Base-by-base conservation (phyloP, 2,113 vertebrate species). In the Nicator chloris region DNA sequence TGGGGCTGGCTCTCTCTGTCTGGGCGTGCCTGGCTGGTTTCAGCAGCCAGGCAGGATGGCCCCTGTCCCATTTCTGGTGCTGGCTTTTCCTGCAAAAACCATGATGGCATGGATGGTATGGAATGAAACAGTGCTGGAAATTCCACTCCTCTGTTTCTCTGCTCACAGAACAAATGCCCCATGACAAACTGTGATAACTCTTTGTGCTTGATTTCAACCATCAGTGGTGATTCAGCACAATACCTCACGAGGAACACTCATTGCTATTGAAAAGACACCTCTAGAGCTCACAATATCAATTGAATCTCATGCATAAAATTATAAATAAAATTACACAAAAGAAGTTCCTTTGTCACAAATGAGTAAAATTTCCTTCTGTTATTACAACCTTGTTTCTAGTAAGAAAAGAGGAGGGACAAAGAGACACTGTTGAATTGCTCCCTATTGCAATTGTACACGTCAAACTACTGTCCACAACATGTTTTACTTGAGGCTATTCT, bases 1-100 rank as follows among this genome's bases (percentile, higher is more conserved):
- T 35, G 24, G 24, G 40, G 23, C 2, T 40, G 17, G 35, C 13
- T 61, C 12, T 9, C n/a, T 49, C 16, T 0, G 0, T 31, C 20
- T 1, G 1, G 20, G 16, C 4, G 3, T n/a, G 18, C 18, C 47
- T 42, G 47, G 31, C 60, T 18, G 49, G 11, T 11, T 24, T 64
- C 2, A 2, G 31, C 30, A 31, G n/a, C 5, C 6, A 3, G 44
- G 9, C 7, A 10, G 45, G 37, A 33, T 33, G 23, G 11, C 37
- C 24, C 39, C 21, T 45, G 18, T 66, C 21, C 40, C n/a, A 20
- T 37, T 26, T 39, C 22, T 45, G n/a, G 27, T 9, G 13, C 50
- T 56, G 27, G 16, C 10, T 31, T 45, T 66, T 45, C 51, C 28
- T 26, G 40, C 37, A 23, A 40, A 61, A 51, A 51, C 30, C 23